A percentile compares a stretch with the other conserved stretches of the same genome.
Evolutionary conservation across 2,888 invertebrate genomes (phyloP).

Genomic region (Eugnorisma glareosa): DNA sequence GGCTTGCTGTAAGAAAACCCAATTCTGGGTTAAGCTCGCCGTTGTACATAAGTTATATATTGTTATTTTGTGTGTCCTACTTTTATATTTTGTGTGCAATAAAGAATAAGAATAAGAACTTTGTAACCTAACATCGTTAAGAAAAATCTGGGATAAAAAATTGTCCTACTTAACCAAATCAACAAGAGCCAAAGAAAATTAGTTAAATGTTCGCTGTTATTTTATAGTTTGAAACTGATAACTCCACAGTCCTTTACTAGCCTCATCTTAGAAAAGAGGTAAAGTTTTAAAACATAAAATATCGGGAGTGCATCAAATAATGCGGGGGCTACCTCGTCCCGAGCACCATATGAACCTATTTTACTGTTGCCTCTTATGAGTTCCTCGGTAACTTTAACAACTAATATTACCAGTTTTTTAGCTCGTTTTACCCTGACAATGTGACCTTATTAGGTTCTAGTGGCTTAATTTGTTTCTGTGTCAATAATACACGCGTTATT

Average conservation of each 20-base stretch:
- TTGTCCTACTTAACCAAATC: background rate
- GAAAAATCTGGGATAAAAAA: background rate
- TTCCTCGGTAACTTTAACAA: constrained; percentile 32
- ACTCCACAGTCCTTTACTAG: constrained; percentile 12
- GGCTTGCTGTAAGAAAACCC: too few relatives aligned
- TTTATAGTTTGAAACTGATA: constrained; percentile 29
- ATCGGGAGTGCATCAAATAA: constrained; percentile 56
- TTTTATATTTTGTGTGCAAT: too few relatives aligned
- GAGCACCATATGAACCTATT: constrained; percentile 49
- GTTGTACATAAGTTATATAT: too few relatives aligned
- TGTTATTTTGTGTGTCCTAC: too few relatives aligned
- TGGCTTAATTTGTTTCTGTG: constrained; percentile 22
- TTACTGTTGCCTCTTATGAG: constrained; percentile 41
- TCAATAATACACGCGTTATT: constrained; percentile 29
- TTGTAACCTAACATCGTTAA: background rate
- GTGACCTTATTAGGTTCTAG: constrained; percentile 11
- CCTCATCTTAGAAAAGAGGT: constrained; percentile 13
- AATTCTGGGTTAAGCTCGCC: too few relatives aligned
- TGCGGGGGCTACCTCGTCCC: constrained; percentile 28
- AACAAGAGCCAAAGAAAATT: constrained; percentile 6
- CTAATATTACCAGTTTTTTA: constrained; percentile 27
- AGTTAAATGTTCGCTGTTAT: constrained; percentile 1
- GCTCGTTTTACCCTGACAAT: constrained; percentile 12
- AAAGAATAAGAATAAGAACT: too few relatives aligned
- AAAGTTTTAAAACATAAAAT: constrained; percentile 49